Conservation (phyloP, 2,797 vertebrate species). For the Eurystomus glaucurus region DNA sequence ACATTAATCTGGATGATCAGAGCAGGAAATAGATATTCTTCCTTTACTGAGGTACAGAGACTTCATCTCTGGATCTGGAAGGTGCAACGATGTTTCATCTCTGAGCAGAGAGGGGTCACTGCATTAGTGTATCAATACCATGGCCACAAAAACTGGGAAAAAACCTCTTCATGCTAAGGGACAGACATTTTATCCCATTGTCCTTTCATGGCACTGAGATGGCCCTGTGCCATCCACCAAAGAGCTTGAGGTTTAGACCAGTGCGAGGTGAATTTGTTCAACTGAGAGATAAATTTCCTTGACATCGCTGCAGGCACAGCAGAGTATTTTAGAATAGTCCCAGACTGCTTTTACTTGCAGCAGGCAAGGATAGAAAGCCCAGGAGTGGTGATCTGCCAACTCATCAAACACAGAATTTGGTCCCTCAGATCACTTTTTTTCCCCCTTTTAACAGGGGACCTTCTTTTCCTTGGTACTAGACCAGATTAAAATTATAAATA, state of each 20-base stretch:
- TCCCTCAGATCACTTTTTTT: background rate
- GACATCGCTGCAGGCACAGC: background rate
- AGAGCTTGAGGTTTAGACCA: background rate
- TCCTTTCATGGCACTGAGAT: background rate
- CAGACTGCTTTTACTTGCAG: background rate
- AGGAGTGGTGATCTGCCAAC: background rate
- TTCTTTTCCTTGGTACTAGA: background rate
- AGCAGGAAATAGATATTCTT: background rate
- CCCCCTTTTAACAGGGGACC: background rate
- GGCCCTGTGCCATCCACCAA: background rate
- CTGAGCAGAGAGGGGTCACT: background rate
- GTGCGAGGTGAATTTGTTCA: background rate
- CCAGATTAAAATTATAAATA: background rate
- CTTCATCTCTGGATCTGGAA: background rate
- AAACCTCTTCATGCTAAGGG: background rate
- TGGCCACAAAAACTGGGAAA: background rate
- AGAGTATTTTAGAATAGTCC: background rate
- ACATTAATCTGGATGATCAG: background rate
- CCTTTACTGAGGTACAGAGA: background rate
- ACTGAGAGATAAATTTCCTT: background rate
- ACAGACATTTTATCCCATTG: background rate
- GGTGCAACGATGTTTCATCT: background rate
- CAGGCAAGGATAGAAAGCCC: background rate
- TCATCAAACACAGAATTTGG: background rate
- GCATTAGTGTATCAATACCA: background rate